Evolutionary conservation across 2,888 invertebrate genomes (phyloP), one percentile per base, ranked within the genome.

Genomic region (Campopleginae sp.): DNA sequence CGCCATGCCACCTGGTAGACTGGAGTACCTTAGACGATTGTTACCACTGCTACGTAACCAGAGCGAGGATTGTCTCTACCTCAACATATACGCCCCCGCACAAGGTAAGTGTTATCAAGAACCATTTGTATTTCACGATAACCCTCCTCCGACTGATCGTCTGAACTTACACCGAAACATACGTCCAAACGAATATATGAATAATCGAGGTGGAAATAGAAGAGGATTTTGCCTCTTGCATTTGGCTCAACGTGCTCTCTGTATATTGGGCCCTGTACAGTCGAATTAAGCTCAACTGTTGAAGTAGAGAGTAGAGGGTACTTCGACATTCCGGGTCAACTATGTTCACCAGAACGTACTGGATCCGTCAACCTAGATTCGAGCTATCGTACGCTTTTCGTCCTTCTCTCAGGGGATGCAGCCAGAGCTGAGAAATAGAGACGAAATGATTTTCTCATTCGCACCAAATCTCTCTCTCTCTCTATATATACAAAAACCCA

Each of bases 41-140:
- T 94, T 98, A 90, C 98, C 98, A 61, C 97, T 97, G 93, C 95
- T 99, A 89, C 96, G 96, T 89, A 97, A 98, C 93, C 98, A 99
- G 94, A 98, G 97, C 89, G 99, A 99, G 95, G 99, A 99, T 95
- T 99, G 99, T 93, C 96, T 99, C 86, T 98, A 98, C 94, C 95
- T 99, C 93, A 99, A 99, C 94, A 97, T 99, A 92, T 99, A 98
- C 95, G 98, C 98, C 38, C 99, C 99, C 77, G 97, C 97, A 90
- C 97, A 97, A 97, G 98, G 98, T 98, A 95, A 95, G 96, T 94
- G 54, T 38, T 31, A 6, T n/a, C 5, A 42, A 75, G 42, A 74
- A 12, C 42, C 5, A 23, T 74, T 48, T 14, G 23, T 63, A 54
- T 33, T 42, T 27, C 17, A 42, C 51, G 51, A 8, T 74, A 71